phyloP scores from a whole-genome alignment of 2,888 invertebrate species.

The Hydriomena furcata region DNA sequence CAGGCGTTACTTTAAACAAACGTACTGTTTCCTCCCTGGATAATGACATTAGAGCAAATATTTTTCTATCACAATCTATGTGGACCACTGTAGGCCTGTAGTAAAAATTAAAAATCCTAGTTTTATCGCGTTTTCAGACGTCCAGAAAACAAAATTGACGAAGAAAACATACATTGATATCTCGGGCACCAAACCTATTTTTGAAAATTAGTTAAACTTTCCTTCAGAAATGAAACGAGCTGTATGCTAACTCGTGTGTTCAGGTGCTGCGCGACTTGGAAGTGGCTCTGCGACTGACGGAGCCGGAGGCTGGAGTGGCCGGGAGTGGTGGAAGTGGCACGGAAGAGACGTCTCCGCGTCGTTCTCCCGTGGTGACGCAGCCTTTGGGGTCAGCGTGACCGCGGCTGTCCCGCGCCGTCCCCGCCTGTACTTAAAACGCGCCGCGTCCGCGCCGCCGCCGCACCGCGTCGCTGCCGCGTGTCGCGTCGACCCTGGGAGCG shows the following conservation, averaged over 20 bases:
- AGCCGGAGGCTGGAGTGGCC: not conserved
- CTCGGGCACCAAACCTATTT: too few species aligned
- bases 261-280: constrained; percentile 94
- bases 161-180: too few species aligned
- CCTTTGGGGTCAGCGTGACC: constrained; percentile 40
- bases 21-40: too few species aligned
- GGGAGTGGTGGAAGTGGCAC: constrained; percentile 34
- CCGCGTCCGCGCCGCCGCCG: constrained; percentile 14
- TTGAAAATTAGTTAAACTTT: too few species aligned
- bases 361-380: constrained; percentile 26
- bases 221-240: too few species aligned
- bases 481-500: not conserved
- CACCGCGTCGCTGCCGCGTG: constrained; percentile 8
- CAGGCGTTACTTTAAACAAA: too few species aligned
- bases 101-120: too few species aligned
- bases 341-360: constrained; percentile 50
- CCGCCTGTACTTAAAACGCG: constrained; percentile 3
- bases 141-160: too few species aligned
- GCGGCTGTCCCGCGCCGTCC: constrained; percentile 75
- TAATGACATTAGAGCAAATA: too few species aligned
- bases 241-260: not conserved
- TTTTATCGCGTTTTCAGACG: too few species aligned
- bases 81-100: too few species aligned
- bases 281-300: constrained; percentile 87
- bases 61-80: too few species aligned